Conservation (phyloP, 2,113 vertebrate genomes). For the Corydoras maculifer region DNA sequence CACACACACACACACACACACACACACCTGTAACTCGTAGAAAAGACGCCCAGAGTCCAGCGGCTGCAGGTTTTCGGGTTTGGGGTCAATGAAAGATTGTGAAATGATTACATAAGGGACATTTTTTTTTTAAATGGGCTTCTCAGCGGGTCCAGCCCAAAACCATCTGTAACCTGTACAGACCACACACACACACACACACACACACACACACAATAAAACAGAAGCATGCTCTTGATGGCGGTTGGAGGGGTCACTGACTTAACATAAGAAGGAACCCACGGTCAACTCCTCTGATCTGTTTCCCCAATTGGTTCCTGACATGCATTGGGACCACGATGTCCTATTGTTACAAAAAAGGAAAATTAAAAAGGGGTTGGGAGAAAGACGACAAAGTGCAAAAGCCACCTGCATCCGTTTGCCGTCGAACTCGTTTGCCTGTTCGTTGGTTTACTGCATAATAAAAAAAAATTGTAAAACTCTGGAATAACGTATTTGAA, state of each 20-base stretch:
- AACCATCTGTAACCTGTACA: constrained; percentile 70
- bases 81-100: constrained; percentile 36
- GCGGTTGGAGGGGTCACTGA: constrained; percentile 46
- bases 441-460: constrained; percentile 44
- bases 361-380: neutral
- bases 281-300: constrained; percentile 41
- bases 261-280: constrained; percentile 25
- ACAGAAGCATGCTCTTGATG: constrained; percentile 52
- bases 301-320: constrained; percentile 6
- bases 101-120: constrained; percentile 28
- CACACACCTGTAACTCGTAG: constrained; percentile 26
- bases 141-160: constrained; percentile 75
- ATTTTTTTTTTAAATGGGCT: constrained; percentile 54
- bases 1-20: too few species aligned
- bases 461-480: constrained; percentile 10
- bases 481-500: too few species aligned
- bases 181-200: constrained; percentile 52
- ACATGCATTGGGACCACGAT: constrained; percentile 37
- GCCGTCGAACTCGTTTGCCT: constrained; percentile 26
- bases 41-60: constrained; percentile 53
- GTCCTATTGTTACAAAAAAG: constrained; percentile 28
- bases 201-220: constrained; percentile 13
- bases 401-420: constrained; percentile 42
- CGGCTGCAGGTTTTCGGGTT: constrained; percentile 56
- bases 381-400: constrained; percentile 45